Evolutionary conservation across 2,888 invertebrate species (phyloP), one percentile per base, ranked within the genome.

Genomic region (Philhelius pedissequus): DNA sequence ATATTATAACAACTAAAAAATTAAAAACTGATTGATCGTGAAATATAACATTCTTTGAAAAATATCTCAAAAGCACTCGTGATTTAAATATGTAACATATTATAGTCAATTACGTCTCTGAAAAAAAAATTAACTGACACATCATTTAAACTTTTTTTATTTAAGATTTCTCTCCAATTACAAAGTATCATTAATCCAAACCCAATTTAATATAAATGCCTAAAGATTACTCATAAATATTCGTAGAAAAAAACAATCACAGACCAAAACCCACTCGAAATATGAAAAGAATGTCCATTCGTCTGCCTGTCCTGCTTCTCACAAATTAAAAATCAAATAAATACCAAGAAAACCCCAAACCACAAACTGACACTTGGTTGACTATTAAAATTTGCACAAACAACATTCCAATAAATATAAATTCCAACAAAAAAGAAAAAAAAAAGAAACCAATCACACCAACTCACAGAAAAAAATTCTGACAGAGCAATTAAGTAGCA

Each of bases 401-500:
- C 56, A 48, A 45, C 43, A 69, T 68, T 68, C 73, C 75, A 66
- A 71, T 30, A 15, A 3, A 50, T 25, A n/a, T n/a, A n/a, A n/a
- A n/a, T n/a, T n/a, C n/a, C 3, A 8, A 32, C 11, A 32, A 13
- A 13, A 9, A 15, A 58, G 13, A 20, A 18, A 4, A n/a, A 15
- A 5, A 25, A 60, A 15, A 13, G 54, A 64, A 74, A 78, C 54
- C 73, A 70, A 83, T 75, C 78, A 78, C 64, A 52, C 50, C 74
- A 52, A 54, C 66, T 52, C 50, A 62, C 18, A 56, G 0, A 18
- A 0, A 20, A 78, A 73, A 50, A 15, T 45, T 66, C 78, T 83
- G 83, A 83, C 83, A 83, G 78, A 54, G 74, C 83, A 83, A 83
- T 83, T 83, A 83, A 83, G 78, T 83, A 83, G 82, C 78, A 78